These are phyloP conservation scores for Sarcoramphus papa DNA, from an alignment of 2,797 vertebrate species.

Conservation along the genomic window DNA sequence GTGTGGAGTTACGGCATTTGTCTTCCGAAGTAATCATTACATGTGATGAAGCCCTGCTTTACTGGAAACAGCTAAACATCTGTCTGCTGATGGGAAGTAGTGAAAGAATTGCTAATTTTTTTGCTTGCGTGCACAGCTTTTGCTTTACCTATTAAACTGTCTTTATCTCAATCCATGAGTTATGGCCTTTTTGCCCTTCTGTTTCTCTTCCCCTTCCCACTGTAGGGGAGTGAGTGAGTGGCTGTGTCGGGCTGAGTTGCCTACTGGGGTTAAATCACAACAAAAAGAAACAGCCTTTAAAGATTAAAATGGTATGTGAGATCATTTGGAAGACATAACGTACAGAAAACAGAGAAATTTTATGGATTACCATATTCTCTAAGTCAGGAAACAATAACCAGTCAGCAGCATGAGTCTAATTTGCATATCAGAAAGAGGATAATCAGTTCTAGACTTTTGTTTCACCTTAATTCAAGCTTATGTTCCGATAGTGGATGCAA, in stretches of 20 bases:
- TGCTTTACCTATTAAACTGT: background rate
- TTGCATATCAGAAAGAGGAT: background rate
- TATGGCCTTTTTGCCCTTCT: background rate
- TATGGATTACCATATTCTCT: background rate
- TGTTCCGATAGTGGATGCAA: background rate
- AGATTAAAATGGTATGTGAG: background rate
- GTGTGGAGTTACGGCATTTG: fast-evolving
- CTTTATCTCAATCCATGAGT: background rate
- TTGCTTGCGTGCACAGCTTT: background rate
- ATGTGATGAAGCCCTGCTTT: background rate
- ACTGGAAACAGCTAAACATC: background rate
- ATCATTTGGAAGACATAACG: background rate
- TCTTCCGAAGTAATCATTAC: background rate
- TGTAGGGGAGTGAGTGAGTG: background rate
- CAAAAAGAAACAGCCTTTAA: background rate
- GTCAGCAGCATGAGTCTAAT: background rate
- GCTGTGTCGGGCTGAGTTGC: background rate
- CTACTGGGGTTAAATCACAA: background rate
- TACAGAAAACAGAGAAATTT: background rate
- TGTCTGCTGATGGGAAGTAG: background rate
- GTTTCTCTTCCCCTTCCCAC: background rate
- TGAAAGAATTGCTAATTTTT: background rate
- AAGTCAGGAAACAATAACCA: background rate
- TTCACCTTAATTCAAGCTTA: background rate
- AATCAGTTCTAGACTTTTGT: background rate